Evolutionary conservation across 2,797 vertebrate species (phyloP).

Genomic region (Mus caroli): DNA sequence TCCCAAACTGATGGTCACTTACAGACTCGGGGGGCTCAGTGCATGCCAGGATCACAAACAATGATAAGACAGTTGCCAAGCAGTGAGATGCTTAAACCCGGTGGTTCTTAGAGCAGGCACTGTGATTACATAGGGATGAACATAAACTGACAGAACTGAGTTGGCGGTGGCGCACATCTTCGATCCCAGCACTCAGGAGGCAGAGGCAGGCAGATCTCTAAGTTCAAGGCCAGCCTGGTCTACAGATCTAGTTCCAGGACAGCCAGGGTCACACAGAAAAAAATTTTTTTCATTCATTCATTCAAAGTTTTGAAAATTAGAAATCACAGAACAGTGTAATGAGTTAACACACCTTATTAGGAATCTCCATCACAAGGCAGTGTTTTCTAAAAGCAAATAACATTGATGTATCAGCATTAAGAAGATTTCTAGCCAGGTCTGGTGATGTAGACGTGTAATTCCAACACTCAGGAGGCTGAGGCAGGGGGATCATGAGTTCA

Average conservation of each 20-base stretch:
- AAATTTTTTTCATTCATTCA: background rate
- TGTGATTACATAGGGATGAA: background rate
- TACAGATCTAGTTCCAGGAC: background rate
- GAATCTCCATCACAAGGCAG: background rate
- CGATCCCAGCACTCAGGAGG: too few species aligned
- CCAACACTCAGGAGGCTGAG: background rate
- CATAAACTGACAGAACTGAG: background rate
- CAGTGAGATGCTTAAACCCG: slow-evolving; percentile 20
- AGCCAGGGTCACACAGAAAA: background rate
- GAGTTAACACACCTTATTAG: background rate
- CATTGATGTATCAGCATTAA: background rate
- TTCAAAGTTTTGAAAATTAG: background rate
- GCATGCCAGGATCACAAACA: background rate
- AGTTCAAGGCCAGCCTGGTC: too few species aligned
- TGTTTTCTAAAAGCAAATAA: background rate
- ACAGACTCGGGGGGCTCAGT: background rate
- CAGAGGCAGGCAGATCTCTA: too few species aligned
- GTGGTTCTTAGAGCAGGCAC: background rate
- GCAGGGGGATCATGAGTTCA: background rate
- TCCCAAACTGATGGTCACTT: slow-evolving; percentile 4
- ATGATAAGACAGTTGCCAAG: background rate
- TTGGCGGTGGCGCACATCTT: background rate
- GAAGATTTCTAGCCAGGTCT: background rate
- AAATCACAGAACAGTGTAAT: background rate
- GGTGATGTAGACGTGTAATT: background rate